Percentiles rank a stretch among this genome's conserved stretches.
Conservation (phyloP, 2,797 vertebrate genomes). For the Gorsachius magnificus region DNA sequence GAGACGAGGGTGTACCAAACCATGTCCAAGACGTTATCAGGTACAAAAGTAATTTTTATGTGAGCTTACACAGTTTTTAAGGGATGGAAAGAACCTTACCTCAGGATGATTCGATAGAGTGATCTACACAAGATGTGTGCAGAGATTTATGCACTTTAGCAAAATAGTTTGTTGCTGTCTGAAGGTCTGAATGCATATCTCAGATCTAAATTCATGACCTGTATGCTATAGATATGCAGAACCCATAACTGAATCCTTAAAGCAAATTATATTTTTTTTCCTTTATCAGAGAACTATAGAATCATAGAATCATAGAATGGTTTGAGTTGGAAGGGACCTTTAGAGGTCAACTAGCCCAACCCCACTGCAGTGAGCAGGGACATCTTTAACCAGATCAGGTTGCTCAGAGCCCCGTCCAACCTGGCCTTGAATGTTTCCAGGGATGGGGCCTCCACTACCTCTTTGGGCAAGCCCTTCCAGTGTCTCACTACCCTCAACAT, state of each 20-base stretch:
- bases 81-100: background rate
- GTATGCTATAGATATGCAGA: background rate
- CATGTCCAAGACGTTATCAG: background rate
- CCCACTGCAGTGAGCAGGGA: background rate
- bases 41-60: background rate
- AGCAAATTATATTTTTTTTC: background rate
- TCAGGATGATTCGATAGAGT: background rate
- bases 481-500: background rate
- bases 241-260: background rate
- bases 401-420: background rate
- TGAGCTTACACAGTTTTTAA: background rate
- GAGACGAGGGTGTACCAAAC: background rate
- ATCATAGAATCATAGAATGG: background rate
- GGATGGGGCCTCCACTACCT: rapidly evolving
- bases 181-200: background rate
- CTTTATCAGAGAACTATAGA: background rate
- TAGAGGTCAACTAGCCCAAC: background rate
- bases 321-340: background rate
- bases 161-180: background rate
- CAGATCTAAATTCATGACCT: background rate
- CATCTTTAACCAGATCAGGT: background rate
- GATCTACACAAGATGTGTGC: rapidly evolving
- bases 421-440: background rate
- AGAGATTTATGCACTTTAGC: background rate
- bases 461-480: background rate